Evolutionary conservation across 1,140 invertebrate genomes (phyloP).

Genomic region (Hermetia illucens): DNA sequence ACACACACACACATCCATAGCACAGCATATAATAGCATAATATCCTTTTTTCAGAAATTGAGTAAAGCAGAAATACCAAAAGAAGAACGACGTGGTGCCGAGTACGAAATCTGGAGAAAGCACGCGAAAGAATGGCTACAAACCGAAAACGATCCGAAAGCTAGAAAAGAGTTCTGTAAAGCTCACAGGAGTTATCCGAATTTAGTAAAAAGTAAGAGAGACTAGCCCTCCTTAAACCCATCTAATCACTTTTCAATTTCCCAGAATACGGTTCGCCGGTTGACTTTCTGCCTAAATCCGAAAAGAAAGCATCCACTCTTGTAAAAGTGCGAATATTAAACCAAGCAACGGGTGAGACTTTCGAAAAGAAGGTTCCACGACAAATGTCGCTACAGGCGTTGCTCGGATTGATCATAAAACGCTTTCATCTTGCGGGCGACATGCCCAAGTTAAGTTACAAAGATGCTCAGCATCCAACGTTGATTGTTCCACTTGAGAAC

Average conservation of each 20-base stretch:
- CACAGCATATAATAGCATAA: no score
- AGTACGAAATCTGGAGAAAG: conserved; percentile 77
- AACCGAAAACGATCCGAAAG: conserved; percentile 32
- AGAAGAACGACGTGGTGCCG: conserved; percentile 63
- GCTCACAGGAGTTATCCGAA: conserved; percentile 60
- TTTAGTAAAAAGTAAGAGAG: conserved; percentile 35
- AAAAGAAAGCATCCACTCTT: conserved; percentile 42
- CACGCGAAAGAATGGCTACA: conserved; percentile 59
- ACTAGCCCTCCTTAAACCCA: background rate
- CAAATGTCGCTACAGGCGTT: conserved; percentile 75
- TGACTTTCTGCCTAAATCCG: conserved; percentile 46
- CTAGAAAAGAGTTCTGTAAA: conserved; percentile 42
- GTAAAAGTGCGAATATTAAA: conserved; percentile 50
- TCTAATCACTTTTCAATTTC: conserved; percentile 24
- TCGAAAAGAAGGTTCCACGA: conserved; percentile 55
- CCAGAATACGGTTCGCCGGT: conserved; percentile 68
- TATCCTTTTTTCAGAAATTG: conserved; percentile 46
- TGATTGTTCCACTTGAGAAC: conserved; percentile 63
- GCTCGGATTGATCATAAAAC: conserved; percentile 24
- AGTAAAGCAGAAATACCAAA: conserved; percentile 51
- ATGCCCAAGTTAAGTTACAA: conserved; percentile 34
- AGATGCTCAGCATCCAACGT: conserved; percentile 41
- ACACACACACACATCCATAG: no score
- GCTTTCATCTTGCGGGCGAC: conserved; percentile 13
- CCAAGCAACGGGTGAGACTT: conserved; percentile 34